Conservation (phyloP, 2,888 invertebrate species). For the Mycogona germanica region DNA sequence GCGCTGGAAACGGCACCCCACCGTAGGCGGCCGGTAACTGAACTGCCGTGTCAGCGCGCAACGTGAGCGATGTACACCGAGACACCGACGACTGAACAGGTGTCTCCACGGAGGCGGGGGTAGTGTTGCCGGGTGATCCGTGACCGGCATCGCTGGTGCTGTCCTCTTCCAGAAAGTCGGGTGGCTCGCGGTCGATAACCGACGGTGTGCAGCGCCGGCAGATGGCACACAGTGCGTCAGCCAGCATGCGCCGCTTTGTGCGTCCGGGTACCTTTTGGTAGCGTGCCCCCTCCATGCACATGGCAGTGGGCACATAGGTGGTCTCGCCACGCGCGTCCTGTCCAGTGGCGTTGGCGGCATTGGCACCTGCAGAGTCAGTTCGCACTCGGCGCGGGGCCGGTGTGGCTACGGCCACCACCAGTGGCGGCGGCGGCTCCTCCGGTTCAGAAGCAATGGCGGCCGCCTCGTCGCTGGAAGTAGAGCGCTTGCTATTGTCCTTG, state of each 20-base stretch:
- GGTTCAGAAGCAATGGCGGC: too few species aligned
- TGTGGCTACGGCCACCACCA: slow-evolving; percentile 9
- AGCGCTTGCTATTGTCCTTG: slow-evolving; percentile 81
- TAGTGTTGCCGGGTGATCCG: slow-evolving; percentile 33
- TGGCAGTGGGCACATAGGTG: slow-evolving; percentile 52
- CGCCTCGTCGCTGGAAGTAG: slow-evolving; percentile 60
- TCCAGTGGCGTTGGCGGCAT: slow-evolving; percentile 3
- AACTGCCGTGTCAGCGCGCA: slow-evolving; percentile 48
- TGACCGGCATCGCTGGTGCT: slow-evolving; percentile 27
- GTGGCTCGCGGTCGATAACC: slow-evolving; percentile 58
- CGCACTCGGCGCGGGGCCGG: neutral
- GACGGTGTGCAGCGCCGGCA: slow-evolving; percentile 42
- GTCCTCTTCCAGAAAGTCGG: slow-evolving; percentile 45
- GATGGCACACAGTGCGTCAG: slow-evolving; percentile 30
- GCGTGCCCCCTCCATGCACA: slow-evolving; percentile 23
- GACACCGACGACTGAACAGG: slow-evolving; percentile 76
- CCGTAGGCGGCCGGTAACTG: too few species aligned
- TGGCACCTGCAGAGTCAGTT: too few species aligned
- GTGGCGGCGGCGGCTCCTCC: slow-evolving; percentile 19
- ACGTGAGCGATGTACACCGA: slow-evolving; percentile 68
- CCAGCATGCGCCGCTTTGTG: slow-evolving; percentile 15
- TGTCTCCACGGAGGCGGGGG: slow-evolving; percentile 64
- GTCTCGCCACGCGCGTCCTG: slow-evolving; percentile 33
- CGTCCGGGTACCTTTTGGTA: slow-evolving; percentile 20
- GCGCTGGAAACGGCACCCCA: slow-evolving; percentile 1